These are phyloP conservation scores for Gobionotothen gibberifrons DNA, from an alignment of 2,797 vertebrate species.

Conservation along the genomic window DNA sequence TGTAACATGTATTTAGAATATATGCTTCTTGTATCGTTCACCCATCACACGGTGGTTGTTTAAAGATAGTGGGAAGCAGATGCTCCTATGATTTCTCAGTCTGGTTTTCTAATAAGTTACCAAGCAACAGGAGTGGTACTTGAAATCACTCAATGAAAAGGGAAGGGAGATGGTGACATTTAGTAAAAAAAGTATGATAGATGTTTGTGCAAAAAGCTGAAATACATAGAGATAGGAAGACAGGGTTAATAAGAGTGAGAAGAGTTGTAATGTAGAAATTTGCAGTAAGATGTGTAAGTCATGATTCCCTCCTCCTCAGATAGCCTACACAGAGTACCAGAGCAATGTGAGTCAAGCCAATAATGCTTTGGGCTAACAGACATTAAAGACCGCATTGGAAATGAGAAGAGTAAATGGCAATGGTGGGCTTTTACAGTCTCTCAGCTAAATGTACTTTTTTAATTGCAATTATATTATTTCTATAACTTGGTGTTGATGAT, in stretches of 20 bases:
- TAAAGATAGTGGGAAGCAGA: neutral
- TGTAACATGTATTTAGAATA: neutral
- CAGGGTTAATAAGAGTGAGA: neutral
- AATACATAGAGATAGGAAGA: neutral
- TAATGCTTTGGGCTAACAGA: neutral
- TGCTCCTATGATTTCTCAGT: constrained; percentile 14
- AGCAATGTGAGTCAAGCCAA: neutral
- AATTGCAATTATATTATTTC: neutral
- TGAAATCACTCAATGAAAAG: constrained; percentile 6
- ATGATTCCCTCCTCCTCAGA: constrained; percentile 1
- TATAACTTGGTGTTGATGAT: neutral
- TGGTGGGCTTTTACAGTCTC: neutral
- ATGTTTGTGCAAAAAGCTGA: constrained; percentile 3
- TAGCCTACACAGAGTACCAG: neutral
- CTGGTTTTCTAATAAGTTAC: constrained; percentile 14
- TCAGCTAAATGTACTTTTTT: constrained; percentile 15
- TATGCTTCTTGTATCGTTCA: neutral
- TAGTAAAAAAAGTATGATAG: neutral
- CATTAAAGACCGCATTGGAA: constrained; percentile 11
- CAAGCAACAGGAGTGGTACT: constrained; percentile 18
- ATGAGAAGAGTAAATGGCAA: constrained; percentile 23
- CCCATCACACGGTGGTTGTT: neutral
- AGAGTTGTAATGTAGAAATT: neutral
- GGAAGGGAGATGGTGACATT: neutral
- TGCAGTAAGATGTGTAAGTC: neutral